phyloP scores from a whole-genome alignment of 64 coral and sea anemone species.

The Trachythela sp. region DNA sequence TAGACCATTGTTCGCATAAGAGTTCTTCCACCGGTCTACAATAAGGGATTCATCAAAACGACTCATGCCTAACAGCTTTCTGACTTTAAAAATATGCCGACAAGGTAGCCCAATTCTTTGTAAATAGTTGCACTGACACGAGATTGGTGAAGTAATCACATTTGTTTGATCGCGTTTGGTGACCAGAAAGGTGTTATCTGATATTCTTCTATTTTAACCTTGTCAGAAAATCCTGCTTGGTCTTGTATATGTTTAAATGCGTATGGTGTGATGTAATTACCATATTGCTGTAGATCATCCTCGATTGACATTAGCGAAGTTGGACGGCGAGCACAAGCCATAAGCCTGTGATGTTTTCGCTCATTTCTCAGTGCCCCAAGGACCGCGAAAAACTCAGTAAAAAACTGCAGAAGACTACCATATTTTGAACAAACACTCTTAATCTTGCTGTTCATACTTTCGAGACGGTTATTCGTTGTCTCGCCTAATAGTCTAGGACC shows the following conservation, averaged over 20 bases:
- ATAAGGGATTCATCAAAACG: conserved; percentile 5
- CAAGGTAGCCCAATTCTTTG: not conserved
- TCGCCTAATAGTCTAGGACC: too few species aligned
- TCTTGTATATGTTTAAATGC: not conserved
- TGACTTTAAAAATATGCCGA: not conserved
- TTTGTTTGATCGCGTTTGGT: not conserved
- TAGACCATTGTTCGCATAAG: not conserved
- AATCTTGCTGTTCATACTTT: conserved; percentile 42
- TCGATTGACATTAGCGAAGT: not conserved
- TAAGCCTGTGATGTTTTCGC: not conserved
- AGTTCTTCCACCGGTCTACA: not conserved
- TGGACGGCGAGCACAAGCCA: not conserved
- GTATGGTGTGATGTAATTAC: not conserved
- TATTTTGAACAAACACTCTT: conserved; percentile 17
- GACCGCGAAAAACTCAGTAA: not conserved
- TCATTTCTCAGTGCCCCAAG: not conserved
- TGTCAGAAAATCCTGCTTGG: not conserved
- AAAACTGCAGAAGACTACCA: conserved; percentile 14
- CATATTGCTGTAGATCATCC: not conserved
- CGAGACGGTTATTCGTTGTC: conserved; percentile 51
- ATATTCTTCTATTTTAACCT: not conserved
- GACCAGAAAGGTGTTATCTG: not conserved
- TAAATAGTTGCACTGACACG: not conserved
- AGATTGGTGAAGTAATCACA: not conserved
- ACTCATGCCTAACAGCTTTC: not conserved